phyloP scores from a whole-genome alignment of 2,797 vertebrate species.

The Macropus fuliginosus region DNA sequence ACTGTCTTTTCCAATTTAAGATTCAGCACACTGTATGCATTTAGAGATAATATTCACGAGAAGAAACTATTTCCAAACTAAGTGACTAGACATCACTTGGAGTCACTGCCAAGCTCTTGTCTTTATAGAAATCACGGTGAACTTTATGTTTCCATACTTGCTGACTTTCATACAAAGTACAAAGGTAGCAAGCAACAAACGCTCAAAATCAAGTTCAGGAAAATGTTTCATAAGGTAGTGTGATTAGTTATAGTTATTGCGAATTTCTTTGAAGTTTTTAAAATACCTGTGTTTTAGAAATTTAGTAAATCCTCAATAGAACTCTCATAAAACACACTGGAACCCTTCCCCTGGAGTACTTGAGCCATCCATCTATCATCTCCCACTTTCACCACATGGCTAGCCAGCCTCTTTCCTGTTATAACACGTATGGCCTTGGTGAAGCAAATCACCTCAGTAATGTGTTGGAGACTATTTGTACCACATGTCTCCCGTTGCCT shows the following conservation, averaged over 20 bases:
- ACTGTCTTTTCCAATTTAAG: conserved; percentile 72
- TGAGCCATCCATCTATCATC: background rate
- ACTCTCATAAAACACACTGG: background rate
- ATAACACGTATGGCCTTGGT: background rate
- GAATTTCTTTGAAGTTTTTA: conserved; percentile 57
- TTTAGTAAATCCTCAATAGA: background rate
- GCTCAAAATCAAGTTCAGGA: conserved; percentile 67
- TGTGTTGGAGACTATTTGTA: background rate
- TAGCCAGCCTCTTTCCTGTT: background rate
- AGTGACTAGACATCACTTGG: conserved; percentile 58
- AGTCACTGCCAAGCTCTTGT: conserved; percentile 61
- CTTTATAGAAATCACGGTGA: conserved; percentile 69
- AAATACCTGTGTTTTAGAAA: conserved; percentile 65
- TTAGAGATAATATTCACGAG: conserved; percentile 64
- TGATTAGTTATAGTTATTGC: conserved; percentile 50
- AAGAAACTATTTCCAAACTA: conserved; percentile 67
- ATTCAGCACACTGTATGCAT: conserved; percentile 69
- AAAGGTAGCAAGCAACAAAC: conserved; percentile 68
- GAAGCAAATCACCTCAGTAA: background rate
- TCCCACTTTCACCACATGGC: background rate
- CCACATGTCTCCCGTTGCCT: background rate
- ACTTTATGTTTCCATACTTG: conserved; percentile 72
- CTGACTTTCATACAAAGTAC: conserved; percentile 65
- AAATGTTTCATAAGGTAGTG: conserved; percentile 60
- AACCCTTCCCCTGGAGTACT: background rate